Evolutionary conservation across 2,888 invertebrate species (phyloP).

Genomic region (Ephialtes manifestator): DNA sequence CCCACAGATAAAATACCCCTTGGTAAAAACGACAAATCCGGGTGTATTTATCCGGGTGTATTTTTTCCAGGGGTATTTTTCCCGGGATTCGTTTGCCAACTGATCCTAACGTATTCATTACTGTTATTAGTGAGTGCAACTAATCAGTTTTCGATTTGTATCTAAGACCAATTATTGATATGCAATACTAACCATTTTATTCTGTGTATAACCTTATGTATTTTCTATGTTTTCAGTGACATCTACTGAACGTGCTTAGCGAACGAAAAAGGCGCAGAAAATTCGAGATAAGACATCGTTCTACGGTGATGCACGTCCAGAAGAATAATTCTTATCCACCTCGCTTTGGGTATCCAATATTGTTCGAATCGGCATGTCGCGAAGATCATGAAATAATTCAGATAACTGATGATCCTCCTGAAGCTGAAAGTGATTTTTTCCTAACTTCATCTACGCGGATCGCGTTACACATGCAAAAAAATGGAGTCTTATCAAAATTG

Average conservation of each 20-base stretch:
- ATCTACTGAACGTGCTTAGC: conserved; percentile 6
- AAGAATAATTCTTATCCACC: background rate
- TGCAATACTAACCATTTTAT: background rate
- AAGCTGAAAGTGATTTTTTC: conserved; percentile 24
- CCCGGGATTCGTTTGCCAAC: no score
- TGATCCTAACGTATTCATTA: no score
- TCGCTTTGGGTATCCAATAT: background rate
- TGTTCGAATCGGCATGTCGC: background rate
- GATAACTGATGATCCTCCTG: background rate
- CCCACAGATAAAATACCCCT: no score
- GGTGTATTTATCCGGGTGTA: no score
- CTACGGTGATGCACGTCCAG: conserved; percentile 10
- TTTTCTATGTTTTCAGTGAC: conserved; percentile 6
- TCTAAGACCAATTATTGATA: no score
- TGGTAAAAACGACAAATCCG: no score
- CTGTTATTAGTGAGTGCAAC: no score
- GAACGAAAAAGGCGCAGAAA: background rate
- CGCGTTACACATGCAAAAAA: background rate
- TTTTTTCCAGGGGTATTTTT: no score
- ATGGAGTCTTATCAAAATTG: conserved; percentile 58
- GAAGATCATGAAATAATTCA: background rate
- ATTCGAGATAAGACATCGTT: conserved; percentile 2
- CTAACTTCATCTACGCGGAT: background rate
- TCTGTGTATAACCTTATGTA: background rate
- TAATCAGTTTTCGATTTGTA: no score